These are phyloP conservation scores for Cyrtodaria siliqua DNA, from an alignment of 2,888 invertebrate genomes.

Conservation along the genomic window DNA sequence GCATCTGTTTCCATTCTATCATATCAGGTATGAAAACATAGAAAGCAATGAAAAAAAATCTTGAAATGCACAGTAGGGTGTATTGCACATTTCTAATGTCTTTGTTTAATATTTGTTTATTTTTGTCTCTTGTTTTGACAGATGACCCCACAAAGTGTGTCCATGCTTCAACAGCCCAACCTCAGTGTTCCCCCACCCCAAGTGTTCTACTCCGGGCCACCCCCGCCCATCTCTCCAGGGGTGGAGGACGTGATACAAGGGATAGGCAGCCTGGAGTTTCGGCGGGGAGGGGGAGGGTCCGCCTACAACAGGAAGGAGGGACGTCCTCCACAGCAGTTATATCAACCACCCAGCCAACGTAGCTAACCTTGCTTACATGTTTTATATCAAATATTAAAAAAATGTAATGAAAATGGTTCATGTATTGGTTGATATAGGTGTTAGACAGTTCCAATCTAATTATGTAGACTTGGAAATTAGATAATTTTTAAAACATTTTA, in stretches of 20 bases:
- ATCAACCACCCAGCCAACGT: conserved; percentile 69
- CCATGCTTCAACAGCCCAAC: conserved; percentile 46
- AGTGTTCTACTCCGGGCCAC: conserved; percentile 54
- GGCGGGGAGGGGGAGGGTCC: conserved; percentile 71
- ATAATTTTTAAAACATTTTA: no score
- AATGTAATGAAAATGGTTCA: no score
- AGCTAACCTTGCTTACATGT: conserved; percentile 24
- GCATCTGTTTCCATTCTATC: no score
- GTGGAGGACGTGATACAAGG: conserved; percentile 52
- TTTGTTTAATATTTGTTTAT: no score
- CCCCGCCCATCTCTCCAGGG: conserved; percentile 32
- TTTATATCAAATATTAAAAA: no score
- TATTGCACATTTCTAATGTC: no score
- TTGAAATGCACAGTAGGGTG: no score
- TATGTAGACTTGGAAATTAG: no score
- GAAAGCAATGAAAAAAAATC: no score
- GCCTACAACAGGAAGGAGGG: conserved; percentile 87
- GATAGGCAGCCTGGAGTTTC: conserved; percentile 76
- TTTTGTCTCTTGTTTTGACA: conserved; percentile 11
- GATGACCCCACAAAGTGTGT: conserved; percentile 25
- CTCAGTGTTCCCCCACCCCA: conserved; percentile 61
- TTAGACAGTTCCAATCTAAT: no score
- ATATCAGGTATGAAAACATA: no score
- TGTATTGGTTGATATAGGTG: no score
- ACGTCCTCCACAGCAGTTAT: conserved; percentile 69